Evolutionary conservation across 2,797 vertebrate species (phyloP).

Genomic region (Tenualosa thibaudeaui): DNA sequence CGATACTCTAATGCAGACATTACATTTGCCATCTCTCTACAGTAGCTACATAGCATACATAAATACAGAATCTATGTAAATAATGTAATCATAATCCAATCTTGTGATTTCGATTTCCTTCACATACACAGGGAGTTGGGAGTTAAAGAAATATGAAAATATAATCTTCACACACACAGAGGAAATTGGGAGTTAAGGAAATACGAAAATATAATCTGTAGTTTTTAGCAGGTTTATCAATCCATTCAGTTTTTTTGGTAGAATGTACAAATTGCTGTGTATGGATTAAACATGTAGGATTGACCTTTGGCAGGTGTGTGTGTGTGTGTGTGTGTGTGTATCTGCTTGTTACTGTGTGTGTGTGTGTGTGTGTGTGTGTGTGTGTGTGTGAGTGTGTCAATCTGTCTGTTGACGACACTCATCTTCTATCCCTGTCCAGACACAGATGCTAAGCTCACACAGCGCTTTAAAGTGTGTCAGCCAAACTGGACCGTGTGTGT

Average conservation of each 20-base stretch:
- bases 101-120: neutral
- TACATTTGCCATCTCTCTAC: neutral
- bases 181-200: neutral
- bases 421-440: constrained; percentile 32
- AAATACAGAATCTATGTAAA: neutral
- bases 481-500: constrained; percentile 41
- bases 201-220: neutral
- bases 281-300: neutral
- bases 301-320: constrained; percentile 39
- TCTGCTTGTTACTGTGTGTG: neutral
- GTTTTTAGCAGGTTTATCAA: neutral
- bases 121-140: neutral
- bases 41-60: neutral
- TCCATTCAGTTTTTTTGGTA: neutral
- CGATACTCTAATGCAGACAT: neutral
- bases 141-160: neutral
- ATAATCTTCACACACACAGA: neutral
- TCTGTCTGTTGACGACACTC: constrained; percentile 3
- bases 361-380: constrained; percentile 4
- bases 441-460: constrained; percentile 33
- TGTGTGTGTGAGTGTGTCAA: neutral
- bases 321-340: neutral
- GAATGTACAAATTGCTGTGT: neutral
- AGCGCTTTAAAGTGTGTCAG: constrained; percentile 34
- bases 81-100: neutral